phyloP scores from a whole-genome alignment of 1,140 invertebrate genomes.

The Maniola jurtina region DNA sequence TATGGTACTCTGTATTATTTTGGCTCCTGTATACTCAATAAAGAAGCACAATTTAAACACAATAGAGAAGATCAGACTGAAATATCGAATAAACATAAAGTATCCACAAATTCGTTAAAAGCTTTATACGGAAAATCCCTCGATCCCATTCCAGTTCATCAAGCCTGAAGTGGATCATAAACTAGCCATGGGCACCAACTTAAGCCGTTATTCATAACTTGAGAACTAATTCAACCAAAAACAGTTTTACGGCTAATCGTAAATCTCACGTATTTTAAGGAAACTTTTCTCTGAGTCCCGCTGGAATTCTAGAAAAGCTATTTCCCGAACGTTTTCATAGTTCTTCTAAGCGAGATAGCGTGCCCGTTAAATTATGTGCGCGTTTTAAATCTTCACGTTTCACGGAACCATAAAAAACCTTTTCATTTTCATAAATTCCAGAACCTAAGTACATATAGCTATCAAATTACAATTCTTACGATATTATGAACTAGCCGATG shows the following conservation, averaged over 20 bases:
- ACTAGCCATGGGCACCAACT: slow-evolving; percentile 37
- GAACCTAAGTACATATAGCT: not conserved
- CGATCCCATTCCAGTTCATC: slow-evolving; percentile 22
- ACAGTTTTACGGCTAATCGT: slow-evolving; percentile 55
- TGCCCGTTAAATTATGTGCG: slow-evolving; percentile 6
- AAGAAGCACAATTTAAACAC: no score
- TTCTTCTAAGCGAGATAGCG: slow-evolving; percentile 4
- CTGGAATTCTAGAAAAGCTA: slow-evolving; percentile 19
- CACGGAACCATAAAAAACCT: not conserved
- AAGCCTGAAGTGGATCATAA: slow-evolving; percentile 28
- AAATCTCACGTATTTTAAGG: slow-evolving; percentile 55
- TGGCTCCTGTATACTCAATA: no score
- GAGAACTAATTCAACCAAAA: slow-evolving; percentile 57
- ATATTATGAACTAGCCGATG: no score
- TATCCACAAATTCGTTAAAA: not conserved
- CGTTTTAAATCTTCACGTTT: slow-evolving; percentile 3
- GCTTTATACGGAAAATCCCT: slow-evolving; percentile 5
- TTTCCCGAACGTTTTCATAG: slow-evolving; percentile 10
- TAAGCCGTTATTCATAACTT: slow-evolving; percentile 58
- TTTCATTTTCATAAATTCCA: not conserved
- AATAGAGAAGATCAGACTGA: not conserved
- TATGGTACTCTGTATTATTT: no score
- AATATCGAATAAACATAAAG: not conserved
- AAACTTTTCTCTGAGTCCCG: slow-evolving; percentile 38
- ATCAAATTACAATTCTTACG: no score